phyloP scores from a whole-genome alignment of 2,113 vertebrate species.

The Oncorhynchus tshawytscha region DNA sequence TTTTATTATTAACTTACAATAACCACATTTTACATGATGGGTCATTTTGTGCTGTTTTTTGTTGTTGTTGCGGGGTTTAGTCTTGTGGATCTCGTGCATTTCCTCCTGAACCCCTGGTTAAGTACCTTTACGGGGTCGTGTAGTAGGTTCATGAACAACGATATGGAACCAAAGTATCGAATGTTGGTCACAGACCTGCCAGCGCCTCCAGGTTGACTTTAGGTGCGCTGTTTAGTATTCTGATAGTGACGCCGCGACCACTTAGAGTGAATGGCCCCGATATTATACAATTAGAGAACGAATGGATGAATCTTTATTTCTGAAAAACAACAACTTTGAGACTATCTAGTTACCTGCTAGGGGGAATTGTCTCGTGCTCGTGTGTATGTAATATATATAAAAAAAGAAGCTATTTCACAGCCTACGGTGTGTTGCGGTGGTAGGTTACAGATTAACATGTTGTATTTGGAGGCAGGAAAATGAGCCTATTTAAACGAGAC shows the following conservation, averaged over 20 bases:
- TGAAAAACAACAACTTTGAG: constrained; percentile 3
- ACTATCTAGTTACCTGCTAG: not conserved
- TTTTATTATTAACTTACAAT: constrained; percentile 6
- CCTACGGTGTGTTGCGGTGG: not conserved
- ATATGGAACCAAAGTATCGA: constrained; percentile 49
- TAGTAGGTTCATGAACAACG: constrained; percentile 29
- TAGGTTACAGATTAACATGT: not conserved
- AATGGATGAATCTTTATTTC: constrained; percentile 7
- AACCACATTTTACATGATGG: constrained; percentile 8
- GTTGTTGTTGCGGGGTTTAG: constrained; percentile 33
- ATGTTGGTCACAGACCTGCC: constrained; percentile 50
- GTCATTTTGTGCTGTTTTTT: constrained; percentile 36
- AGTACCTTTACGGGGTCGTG: constrained; percentile 15
- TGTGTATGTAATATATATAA: not conserved
- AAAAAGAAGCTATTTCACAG: too few relatives aligned
- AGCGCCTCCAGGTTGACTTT: constrained; percentile 53
- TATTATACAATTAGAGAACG: not conserved
- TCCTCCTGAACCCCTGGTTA: constrained; percentile 9
- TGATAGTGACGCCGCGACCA: constrained; percentile 29
- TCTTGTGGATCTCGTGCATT: constrained; percentile 10
- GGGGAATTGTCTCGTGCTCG: not conserved
- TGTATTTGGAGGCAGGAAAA: not conserved
- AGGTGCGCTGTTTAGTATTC: constrained; percentile 70
- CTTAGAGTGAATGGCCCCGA: constrained; percentile 27
- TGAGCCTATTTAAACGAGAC: not conserved